Percentiles rank a stretch among this genome's conserved stretches.
Evolutionary conservation across 2,888 invertebrate genomes (phyloP).

Genomic region (Hymenopus coronatus): DNA sequence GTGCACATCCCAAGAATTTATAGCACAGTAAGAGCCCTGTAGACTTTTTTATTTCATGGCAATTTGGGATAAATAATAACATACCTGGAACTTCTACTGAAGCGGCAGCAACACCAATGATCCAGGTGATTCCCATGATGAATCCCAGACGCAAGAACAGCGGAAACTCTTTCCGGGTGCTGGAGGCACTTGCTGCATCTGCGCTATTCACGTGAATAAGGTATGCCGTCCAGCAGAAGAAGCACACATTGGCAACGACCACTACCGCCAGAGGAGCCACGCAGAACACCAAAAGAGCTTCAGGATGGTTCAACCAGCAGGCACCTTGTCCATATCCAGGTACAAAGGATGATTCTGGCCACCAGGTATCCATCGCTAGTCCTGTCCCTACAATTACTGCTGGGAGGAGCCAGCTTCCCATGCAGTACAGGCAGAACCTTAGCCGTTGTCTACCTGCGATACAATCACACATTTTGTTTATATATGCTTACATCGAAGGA

Average conservation of each 20-base stretch:
- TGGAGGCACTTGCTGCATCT: not conserved
- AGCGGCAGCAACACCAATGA: not conserved
- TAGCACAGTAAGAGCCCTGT: no score
- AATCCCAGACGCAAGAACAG: not conserved
- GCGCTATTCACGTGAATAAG: not conserved
- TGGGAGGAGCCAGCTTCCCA: not conserved
- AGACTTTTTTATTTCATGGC: no score
- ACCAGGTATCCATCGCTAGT: not conserved
- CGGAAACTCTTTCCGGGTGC: not conserved
- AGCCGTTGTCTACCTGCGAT: not conserved
- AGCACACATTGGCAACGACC: not conserved
- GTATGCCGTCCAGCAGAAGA: constrained; percentile 1
- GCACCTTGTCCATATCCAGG: not conserved
- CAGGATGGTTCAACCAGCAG: not conserved
- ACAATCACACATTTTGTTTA: no score
- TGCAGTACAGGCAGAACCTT: not conserved
- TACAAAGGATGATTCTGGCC: not conserved
- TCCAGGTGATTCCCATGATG: constrained; percentile 12
- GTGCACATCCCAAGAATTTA: no score
- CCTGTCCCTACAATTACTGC: not conserved
- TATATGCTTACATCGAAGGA: no score
- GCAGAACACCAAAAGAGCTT: not conserved
- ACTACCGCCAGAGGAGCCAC: not conserved
- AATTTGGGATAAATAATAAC: no score
- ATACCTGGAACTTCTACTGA: not conserved